Evolutionary conservation across 2,797 vertebrate species (phyloP).

Genomic region (Mastacembelus armatus): DNA sequence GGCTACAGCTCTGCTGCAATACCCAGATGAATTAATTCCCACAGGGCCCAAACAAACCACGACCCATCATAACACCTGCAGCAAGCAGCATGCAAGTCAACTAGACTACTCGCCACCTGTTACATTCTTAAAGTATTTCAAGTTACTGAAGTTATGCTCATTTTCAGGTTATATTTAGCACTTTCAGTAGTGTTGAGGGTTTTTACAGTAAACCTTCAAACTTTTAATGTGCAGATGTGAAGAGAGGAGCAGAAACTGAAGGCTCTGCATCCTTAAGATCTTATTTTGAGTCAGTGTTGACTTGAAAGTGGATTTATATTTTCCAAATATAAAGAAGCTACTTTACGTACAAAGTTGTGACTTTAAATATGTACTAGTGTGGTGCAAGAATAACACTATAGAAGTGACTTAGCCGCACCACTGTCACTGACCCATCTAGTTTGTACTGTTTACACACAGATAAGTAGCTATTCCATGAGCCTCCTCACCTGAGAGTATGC

Average conservation of each 20-base stretch:
- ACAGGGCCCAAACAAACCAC: slow-evolving; percentile 67
- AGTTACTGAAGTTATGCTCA: slow-evolving; percentile 56
- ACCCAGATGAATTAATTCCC: slow-evolving; percentile 67
- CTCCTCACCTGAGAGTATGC: slow-evolving; percentile 80
- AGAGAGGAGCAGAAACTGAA: not conserved
- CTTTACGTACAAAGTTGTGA: not conserved
- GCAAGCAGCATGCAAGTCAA: slow-evolving; percentile 47
- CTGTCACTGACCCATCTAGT: not conserved
- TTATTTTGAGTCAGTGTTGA: not conserved
- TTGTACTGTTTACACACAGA: not conserved
- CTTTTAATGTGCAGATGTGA: not conserved
- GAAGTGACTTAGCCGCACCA: not conserved
- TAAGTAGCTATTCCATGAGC: not conserved
- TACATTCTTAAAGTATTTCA: slow-evolving; percentile 71
- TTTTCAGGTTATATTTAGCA: slow-evolving; percentile 2
- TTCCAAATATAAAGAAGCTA: not conserved
- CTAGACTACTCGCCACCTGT: slow-evolving; percentile 63
- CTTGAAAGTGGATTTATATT: not conserved
- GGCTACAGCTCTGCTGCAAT: slow-evolving; percentile 70
- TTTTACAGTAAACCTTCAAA: not conserved
- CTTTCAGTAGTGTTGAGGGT: not conserved
- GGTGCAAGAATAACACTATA: not conserved
- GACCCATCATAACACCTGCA: slow-evolving; percentile 78
- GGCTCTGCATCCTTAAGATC: not conserved
- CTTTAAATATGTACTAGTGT: not conserved